These are phyloP conservation scores for Potorous gilbertii DNA, from an alignment of 2,797 vertebrate genomes.

Conservation along the genomic window DNA sequence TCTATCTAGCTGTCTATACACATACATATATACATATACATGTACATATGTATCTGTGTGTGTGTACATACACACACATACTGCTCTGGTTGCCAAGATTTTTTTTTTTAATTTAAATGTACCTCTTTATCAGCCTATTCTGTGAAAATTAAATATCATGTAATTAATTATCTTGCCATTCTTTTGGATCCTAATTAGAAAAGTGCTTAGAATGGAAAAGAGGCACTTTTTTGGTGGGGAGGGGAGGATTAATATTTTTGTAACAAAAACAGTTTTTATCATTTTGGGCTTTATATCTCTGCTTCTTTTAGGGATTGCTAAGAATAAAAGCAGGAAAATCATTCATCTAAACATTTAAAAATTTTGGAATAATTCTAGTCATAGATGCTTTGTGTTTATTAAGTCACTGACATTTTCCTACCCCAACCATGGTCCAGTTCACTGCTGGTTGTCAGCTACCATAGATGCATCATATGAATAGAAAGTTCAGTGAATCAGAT, in stretches of 20 bases:
- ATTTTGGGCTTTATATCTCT: conserved; percentile 23
- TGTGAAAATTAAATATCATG: conserved; percentile 22
- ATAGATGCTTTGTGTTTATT: not conserved
- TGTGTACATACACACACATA: not conserved
- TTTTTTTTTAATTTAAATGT: not conserved
- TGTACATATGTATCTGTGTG: not conserved
- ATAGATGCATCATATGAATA: conserved; percentile 38
- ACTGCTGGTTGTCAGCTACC: conserved; percentile 28
- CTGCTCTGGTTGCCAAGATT: conserved; percentile 28
- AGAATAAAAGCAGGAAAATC: not conserved
- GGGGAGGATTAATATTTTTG: not conserved
- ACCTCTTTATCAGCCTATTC: not conserved
- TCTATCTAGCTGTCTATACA: not conserved
- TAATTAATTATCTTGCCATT: conserved; percentile 6
- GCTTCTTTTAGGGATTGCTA: not conserved
- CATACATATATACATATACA: no score
- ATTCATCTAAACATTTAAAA: conserved; percentile 7
- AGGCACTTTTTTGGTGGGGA: not conserved
- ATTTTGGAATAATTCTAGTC: not conserved
- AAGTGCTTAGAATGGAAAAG: not conserved
- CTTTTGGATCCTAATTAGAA: conserved; percentile 4
- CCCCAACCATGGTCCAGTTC: not conserved
- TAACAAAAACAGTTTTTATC: conserved; percentile 1
- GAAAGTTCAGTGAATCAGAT: conserved; percentile 16
- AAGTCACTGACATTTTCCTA: not conserved